These are phyloP conservation scores for Accipiter virgatus DNA, from an alignment of 2,113 vertebrate species.

Conservation along the genomic window DNA sequence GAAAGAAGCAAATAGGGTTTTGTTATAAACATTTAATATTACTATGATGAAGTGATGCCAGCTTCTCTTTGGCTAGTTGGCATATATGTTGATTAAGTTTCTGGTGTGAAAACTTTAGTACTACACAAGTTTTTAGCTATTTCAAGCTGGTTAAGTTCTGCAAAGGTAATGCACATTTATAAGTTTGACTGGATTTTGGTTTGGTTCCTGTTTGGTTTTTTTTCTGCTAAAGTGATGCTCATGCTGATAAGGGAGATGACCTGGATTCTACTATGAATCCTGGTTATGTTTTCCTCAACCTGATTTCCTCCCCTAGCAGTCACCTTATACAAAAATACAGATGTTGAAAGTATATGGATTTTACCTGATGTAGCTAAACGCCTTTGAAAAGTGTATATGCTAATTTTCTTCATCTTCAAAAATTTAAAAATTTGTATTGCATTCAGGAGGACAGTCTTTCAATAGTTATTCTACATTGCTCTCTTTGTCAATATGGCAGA, in stretches of 20 bases:
- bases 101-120: neutral
- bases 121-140: neutral
- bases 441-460: neutral
- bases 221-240: neutral
- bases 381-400: neutral
- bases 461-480: neutral
- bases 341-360: neutral
- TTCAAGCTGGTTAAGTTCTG: neutral
- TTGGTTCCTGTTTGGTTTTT: neutral
- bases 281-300: neutral
- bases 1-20: neutral
- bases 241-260: neutral
- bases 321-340: neutral
- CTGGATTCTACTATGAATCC: neutral
- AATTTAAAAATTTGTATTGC: fast-evolving
- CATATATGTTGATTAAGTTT: neutral
- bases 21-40: neutral
- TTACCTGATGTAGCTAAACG: neutral
- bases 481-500: neutral
- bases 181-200: neutral
- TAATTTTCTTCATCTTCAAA: neutral
- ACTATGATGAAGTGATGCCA: neutral
- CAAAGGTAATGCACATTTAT: neutral
- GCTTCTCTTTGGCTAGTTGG: neutral
- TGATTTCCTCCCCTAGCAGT: neutral